These are phyloP conservation scores for Gastracanthus pulcherrimus DNA, from an alignment of 2,888 invertebrate genomes.

Conservation along the genomic window DNA sequence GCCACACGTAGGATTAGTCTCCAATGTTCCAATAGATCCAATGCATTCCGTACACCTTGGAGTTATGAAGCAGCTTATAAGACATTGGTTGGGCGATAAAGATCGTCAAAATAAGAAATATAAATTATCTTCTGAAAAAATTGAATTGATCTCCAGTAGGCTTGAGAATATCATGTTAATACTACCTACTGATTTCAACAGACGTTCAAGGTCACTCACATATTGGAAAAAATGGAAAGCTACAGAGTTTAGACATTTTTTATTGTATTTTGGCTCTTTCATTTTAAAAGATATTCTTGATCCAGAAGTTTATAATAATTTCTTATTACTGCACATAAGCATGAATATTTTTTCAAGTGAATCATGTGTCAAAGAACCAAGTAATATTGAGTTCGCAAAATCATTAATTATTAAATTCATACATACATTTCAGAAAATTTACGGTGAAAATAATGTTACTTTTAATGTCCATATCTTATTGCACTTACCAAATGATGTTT, in stretches of 20 bases:
- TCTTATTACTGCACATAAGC: too few relatives aligned
- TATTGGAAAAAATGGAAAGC: background rate
- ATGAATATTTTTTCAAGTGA: too few relatives aligned
- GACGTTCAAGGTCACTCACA: background rate
- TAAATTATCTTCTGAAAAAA: background rate
- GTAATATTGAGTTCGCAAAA: too few relatives aligned
- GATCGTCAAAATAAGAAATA: background rate
- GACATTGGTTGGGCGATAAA: background rate
- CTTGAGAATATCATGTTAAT: background rate
- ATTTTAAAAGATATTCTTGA: background rate
- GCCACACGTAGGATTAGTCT: background rate
- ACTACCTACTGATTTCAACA: background rate
- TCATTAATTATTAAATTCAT: too few relatives aligned
- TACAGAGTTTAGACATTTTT: background rate
- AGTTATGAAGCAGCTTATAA: background rate
- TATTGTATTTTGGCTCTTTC: background rate
- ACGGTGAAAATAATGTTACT: too few relatives aligned
- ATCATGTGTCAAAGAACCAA: too few relatives aligned
- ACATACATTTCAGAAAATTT: too few relatives aligned
- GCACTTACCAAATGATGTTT: too few relatives aligned
- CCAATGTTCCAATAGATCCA: background rate
- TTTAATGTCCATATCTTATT: too few relatives aligned
- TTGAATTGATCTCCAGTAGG: background rate
- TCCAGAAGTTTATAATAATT: too few relatives aligned
- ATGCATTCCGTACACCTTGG: background rate